Conservation (phyloP, 2,888 invertebrate species). For the Ommatoiulus sabulosus region DNA sequence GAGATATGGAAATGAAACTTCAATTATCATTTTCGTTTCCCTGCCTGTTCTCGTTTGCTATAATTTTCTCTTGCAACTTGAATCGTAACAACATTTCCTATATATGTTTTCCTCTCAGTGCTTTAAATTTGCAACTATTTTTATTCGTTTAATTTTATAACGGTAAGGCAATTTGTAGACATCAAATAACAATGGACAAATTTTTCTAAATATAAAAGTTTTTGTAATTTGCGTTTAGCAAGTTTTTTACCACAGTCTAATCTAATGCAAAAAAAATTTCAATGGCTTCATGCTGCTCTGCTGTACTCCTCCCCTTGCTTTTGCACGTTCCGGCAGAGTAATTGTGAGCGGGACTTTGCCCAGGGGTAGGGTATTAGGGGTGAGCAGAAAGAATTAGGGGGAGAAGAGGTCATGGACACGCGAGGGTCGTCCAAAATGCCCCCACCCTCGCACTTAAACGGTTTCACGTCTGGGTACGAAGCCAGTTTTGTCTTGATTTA, state of each 20-base stretch:
- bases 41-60: no score
- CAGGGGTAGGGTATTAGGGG: constrained; percentile 44
- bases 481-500: neutral
- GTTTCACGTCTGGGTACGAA: neutral
- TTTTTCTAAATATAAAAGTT: no score
- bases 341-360: neutral
- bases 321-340: neutral
- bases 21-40: no score
- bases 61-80: no score
- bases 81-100: no score
- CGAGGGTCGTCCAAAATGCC: constrained; percentile 37
- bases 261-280: neutral
- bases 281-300: neutral
- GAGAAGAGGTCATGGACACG: constrained; percentile 47
- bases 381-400: constrained; percentile 39
- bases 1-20: no score
- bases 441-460: constrained; percentile 22
- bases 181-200: no score
- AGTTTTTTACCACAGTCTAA: neutral
- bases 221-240: neutral
- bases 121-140: no score
- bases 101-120: no score
- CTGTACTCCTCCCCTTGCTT: neutral
- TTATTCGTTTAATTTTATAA: no score
- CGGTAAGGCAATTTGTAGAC: no score